A percentile compares a stretch with the other conserved stretches of the same genome.
phyloP scores from a whole-genome alignment of 2,888 invertebrate genomes.

The Meganola albula region DNA sequence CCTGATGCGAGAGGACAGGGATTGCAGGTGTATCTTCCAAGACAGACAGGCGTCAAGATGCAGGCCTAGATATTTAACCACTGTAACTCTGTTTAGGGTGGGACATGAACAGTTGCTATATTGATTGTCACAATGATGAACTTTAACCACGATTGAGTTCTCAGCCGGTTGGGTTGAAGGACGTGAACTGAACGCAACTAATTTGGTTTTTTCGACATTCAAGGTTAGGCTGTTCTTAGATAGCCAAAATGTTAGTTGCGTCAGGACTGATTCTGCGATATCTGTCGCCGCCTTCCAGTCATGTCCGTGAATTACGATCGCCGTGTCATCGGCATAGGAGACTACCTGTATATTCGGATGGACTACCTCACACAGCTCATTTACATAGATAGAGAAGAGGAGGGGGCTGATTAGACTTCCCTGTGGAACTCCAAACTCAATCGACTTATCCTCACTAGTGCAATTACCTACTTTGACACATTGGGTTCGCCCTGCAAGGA shows the following conservation, averaged over 20 bases:
- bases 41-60: slow-evolving; percentile 1
- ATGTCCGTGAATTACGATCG: neutral
- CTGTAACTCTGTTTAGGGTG: neutral
- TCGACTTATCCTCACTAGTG: neutral
- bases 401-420: slow-evolving; percentile 1
- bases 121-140: slow-evolving; percentile 1
- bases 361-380: slow-evolving; percentile 2
- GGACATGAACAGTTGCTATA: neutral
- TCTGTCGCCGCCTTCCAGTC: neutral
- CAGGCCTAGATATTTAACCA: neutral
- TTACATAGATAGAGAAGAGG: slow-evolving; percentile 1
- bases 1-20: neutral
- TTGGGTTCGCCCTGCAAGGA: neutral
- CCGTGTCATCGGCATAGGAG: slow-evolving; percentile 1
- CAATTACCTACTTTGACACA: neutral
- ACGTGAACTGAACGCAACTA: neutral
- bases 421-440: slow-evolving; percentile 2
- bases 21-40: slow-evolving; percentile 1
- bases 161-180: neutral
- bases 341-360: neutral
- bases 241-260: neutral
- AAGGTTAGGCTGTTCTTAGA: slow-evolving; percentile 2
- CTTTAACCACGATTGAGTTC: neutral
- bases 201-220: neutral
- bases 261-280: slow-evolving; percentile 1